Base-by-base conservation (phyloP, 2,888 invertebrate species). In the Cephus pygmeus region DNA sequence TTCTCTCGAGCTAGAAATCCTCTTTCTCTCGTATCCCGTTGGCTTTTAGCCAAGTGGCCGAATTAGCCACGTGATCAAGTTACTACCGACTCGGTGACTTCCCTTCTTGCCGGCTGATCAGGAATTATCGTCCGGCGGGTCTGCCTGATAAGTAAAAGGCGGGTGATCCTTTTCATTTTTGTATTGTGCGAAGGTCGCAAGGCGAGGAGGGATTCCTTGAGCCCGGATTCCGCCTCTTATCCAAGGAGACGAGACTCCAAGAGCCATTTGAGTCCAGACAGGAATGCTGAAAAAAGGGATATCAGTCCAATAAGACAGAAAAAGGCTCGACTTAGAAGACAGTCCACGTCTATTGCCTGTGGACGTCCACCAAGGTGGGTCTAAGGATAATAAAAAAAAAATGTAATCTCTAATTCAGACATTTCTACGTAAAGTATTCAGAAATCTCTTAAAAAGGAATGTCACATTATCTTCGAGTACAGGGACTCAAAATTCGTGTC, bases 161-260 rank as follows among this genome's bases (percentile, higher is more conserved):
- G 40, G 56, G 9, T 56, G 56, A 56, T 23, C 56, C 56, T 2
- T 76, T 75, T 79, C 33, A 73, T 12, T 34, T 34, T 75, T 56
- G 12, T 75, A 33, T 68, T 71, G 12, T 71, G 71, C 34, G 95
- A 95, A 79, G 96, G 96, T 76, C 93, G 96, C 71, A 94, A 95
- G 84, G 96, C 96, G 0, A 93, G 97, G 33, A 93, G 97, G 73
- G 98, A 98, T 89, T 97, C 97, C 0, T 91, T 98, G n/a, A 97
- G 97, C 82, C 97, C 97, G 0, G 97, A 98, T 90, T 97, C 97
- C 81, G 97, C 97, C 4, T 96, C 96, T 79, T 89, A 91, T 85
- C 93, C 95, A 68, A 93, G 94, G 34, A 92, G 95, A 4, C 93
- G 97, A 73, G 96, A 97, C 83, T 97, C 97, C 1, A 93, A 95